These are phyloP conservation scores for Trachops cirrhosus DNA, from an alignment of 2,797 vertebrate genomes.

Conservation along the genomic window DNA sequence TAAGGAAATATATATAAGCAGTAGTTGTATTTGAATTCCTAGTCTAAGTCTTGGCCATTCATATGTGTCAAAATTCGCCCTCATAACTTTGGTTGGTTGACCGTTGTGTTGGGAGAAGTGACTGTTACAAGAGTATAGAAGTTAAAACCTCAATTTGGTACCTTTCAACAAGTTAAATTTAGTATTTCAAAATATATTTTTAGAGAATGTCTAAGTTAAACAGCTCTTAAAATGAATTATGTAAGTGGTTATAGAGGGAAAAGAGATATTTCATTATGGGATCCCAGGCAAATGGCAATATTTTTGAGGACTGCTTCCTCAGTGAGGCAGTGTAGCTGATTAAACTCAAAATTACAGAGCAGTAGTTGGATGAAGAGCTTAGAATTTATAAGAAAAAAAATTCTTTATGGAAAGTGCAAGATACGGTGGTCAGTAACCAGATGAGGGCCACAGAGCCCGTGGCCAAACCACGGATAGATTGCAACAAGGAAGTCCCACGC, in stretches of 20 bases:
- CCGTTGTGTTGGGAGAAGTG: neutral
- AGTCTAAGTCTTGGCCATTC: neutral
- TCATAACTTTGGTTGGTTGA: constrained; percentile 32
- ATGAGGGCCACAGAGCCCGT: neutral
- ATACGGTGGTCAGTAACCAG: neutral
- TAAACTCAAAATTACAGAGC: constrained; percentile 42
- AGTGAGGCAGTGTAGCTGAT: neutral
- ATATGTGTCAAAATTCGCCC: neutral
- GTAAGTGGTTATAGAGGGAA: constrained; percentile 51
- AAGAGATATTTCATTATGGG: constrained; percentile 17
- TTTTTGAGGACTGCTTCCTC: constrained; percentile 25
- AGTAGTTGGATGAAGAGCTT: constrained; percentile 46
- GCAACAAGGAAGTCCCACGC: neutral
- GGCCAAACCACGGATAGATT: neutral
- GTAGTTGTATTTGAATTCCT: constrained; percentile 21
- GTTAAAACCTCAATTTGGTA: constrained; percentile 22
- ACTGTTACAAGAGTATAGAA: constrained; percentile 20
- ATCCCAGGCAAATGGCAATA: constrained; percentile 12
- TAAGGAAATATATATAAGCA: neutral
- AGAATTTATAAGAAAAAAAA: constrained; percentile 42
- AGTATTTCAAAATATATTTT: constrained; percentile 46
- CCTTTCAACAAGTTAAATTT: constrained; percentile 49
- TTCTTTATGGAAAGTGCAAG: constrained; percentile 16
- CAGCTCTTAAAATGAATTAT: constrained; percentile 62
- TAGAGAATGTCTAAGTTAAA: constrained; percentile 68